Evolutionary conservation across 2,797 vertebrate genomes (phyloP).

Genomic region (Chiloscyllium punctatum): DNA sequence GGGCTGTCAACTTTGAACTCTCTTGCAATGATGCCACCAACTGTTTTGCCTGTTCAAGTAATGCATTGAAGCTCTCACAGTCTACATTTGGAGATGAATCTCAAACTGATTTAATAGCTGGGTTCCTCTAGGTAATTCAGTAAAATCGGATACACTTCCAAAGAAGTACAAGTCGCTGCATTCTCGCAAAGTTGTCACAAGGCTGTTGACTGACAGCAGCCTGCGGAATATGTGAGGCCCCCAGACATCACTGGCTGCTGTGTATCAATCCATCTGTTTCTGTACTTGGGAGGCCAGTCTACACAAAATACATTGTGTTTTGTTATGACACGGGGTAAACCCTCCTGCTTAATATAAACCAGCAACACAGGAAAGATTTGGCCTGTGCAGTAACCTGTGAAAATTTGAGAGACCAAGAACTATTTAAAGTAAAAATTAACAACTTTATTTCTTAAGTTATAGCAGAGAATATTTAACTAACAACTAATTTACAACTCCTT

Average conservation of each 20-base stretch:
- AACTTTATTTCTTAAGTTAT: no score
- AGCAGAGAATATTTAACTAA: no score
- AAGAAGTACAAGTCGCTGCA: background rate
- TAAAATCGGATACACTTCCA: background rate
- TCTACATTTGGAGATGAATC: background rate
- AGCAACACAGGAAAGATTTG: no score
- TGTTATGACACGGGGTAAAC: no score
- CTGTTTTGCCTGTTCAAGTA: background rate
- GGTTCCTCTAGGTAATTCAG: background rate
- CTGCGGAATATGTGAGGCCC: background rate
- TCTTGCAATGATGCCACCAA: background rate
- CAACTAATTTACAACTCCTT: no score
- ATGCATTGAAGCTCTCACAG: background rate
- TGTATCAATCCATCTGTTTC: no score
- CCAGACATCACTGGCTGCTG: background rate
- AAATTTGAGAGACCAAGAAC: no score
- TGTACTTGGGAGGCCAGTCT: background rate
- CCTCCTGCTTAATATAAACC: no score
- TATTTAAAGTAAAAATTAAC: no score
- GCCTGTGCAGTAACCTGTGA: no score
- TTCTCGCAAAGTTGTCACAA: background rate
- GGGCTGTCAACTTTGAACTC: background rate
- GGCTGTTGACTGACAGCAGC: background rate
- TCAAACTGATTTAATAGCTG: background rate
- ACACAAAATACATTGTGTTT: background rate